Conservation (phyloP, 2,113 vertebrate genomes). For the Sinocyclocheilus rhinocerous region DNA sequence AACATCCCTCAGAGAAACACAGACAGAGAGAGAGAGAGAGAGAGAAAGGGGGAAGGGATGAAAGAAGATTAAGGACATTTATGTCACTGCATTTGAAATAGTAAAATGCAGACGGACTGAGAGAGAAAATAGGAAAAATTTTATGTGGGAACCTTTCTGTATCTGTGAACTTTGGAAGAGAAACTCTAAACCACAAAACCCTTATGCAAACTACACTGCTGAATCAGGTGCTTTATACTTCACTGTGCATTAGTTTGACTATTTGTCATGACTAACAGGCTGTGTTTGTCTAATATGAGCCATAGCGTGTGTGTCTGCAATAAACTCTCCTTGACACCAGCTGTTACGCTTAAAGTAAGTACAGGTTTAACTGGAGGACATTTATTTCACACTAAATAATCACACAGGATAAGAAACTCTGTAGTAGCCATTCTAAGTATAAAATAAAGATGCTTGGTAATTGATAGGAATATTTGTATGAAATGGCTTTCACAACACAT, state of each 20-base stretch:
- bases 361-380: neutral
- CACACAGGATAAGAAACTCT: neutral
- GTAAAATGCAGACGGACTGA: neutral
- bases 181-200: neutral
- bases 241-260: conserved; percentile 1
- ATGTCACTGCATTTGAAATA: neutral
- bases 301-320: neutral
- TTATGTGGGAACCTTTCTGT: neutral
- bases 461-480: too few relatives aligned
- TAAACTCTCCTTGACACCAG: neutral
- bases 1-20: conserved; percentile 5
- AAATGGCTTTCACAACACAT: neutral
- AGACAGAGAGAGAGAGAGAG: neutral
- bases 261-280: conserved; percentile 3
- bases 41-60: neutral
- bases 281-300: conserved; percentile 13
- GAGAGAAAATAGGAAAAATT: neutral
- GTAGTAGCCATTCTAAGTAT: neutral
- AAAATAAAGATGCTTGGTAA: neutral
- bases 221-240: conserved; percentile 17
- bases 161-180: conserved; percentile 11
- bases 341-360: neutral
- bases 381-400: neutral
- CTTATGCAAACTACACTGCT: conserved; percentile 8
- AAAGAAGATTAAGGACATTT: neutral